Evolutionary conservation across 2,888 invertebrate species (phyloP).

Genomic region (Xestia xanthographa): DNA sequence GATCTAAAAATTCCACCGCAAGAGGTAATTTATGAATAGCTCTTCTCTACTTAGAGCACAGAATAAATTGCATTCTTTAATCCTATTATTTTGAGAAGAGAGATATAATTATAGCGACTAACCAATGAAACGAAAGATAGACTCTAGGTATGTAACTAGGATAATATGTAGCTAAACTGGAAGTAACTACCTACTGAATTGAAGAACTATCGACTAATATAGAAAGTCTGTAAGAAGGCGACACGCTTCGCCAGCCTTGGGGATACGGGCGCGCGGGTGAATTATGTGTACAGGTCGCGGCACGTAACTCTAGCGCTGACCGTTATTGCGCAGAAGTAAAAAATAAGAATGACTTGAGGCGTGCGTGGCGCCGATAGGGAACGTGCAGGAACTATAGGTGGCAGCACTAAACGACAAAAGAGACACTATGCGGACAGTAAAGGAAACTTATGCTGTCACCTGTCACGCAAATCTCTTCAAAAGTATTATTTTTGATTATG

Average conservation of each 20-base stretch:
- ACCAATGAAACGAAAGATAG: neutral
- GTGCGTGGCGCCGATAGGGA: too few species aligned
- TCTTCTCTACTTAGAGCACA: neutral
- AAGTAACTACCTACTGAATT: neutral
- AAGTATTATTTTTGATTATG: too few species aligned
- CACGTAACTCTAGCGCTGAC: too few species aligned
- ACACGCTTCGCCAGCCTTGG: neutral
- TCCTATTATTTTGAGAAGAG: neutral
- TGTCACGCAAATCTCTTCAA: too few species aligned
- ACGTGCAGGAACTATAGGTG: too few species aligned
- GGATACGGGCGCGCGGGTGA: neutral
- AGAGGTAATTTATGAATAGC: neutral
- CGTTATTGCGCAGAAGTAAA: too few species aligned
- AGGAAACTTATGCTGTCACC: too few species aligned
- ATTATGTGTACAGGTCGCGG: too few species aligned
- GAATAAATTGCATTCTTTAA: neutral
- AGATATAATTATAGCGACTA: neutral
- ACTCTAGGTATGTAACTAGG: neutral
- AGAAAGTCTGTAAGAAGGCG: neutral
- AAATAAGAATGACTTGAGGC: too few species aligned
- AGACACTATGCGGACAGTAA: too few species aligned
- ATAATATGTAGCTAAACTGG: neutral
- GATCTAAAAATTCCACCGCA: neutral
- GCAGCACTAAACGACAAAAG: too few species aligned
- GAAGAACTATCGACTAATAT: neutral